These are phyloP conservation scores for Pantala flavescens DNA, from an alignment of 1,140 invertebrate genomes.

Conservation along the genomic window DNA sequence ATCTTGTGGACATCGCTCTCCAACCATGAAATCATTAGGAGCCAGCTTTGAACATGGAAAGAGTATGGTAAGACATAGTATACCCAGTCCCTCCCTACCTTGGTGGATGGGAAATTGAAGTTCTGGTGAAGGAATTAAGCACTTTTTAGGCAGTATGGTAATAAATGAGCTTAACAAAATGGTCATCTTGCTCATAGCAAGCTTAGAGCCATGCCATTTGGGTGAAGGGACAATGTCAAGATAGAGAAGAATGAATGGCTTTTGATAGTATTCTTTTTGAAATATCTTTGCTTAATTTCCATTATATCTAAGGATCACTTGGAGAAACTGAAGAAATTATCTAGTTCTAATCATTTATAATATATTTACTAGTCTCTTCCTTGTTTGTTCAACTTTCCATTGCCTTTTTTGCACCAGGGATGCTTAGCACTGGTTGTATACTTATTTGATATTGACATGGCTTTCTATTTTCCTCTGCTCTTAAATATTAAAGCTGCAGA, in stretches of 20 bases:
- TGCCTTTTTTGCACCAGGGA: background rate
- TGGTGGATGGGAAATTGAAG: background rate
- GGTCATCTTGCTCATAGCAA: background rate
- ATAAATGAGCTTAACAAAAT: background rate
- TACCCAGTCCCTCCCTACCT: background rate
- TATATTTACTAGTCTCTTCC: too few species aligned
- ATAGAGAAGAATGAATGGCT: background rate
- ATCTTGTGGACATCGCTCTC: background rate
- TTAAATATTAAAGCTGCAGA: background rate
- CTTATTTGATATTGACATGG: background rate
- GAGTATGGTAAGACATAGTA: background rate
- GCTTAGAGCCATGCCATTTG: background rate
- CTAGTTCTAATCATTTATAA: too few species aligned
- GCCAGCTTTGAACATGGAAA: background rate
- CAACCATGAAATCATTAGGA: background rate
- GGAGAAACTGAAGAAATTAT: too few species aligned
- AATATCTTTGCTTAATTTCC: background rate
- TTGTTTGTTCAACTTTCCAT: too few species aligned
- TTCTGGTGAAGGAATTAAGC: background rate
- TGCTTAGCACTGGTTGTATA: background rate
- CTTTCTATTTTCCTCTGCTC: conserved; percentile 6
- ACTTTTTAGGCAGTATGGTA: too few species aligned
- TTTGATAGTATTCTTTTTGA: background rate
- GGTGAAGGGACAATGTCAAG: background rate
- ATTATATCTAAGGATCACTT: too few species aligned